Evolutionary conservation across 2,888 invertebrate genomes (phyloP).

Genomic region (Nymphalis polychloros): DNA sequence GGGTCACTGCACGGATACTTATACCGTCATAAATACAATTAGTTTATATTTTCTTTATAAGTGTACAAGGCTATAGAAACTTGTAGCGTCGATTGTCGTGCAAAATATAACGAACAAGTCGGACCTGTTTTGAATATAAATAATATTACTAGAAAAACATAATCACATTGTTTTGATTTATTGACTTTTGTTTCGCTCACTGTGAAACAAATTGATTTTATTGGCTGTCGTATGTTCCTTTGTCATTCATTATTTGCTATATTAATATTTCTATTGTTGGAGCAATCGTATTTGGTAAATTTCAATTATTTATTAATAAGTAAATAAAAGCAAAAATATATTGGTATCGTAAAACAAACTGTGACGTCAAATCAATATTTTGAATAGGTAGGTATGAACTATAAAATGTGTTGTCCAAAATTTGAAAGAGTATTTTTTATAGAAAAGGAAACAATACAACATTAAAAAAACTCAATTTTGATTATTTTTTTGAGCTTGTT

Average conservation of each 20-base stretch:
- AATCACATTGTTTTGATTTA: constrained; percentile 16
- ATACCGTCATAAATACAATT: constrained; percentile 7
- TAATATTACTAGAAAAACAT: constrained; percentile 2
- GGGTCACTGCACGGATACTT: constrained; percentile 34
- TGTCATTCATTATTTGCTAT: not conserved
- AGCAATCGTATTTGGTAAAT: too few species aligned
- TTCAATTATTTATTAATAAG: too few species aligned
- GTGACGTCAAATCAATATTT: too few species aligned
- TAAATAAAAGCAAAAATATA: too few species aligned
- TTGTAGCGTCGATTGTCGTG: constrained; percentile 1
- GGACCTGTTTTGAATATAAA: constrained; percentile 30
- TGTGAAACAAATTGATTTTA: constrained; percentile 4
- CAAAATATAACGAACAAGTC: constrained; percentile 22
- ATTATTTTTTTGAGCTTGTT: too few species aligned
- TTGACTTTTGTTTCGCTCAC: not conserved
- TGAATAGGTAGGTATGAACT: too few species aligned
- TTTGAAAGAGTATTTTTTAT: too few species aligned
- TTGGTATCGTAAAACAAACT: too few species aligned
- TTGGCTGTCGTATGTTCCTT: constrained; percentile 1
- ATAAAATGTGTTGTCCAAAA: too few species aligned
- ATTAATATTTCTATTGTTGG: not conserved
- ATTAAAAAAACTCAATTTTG: too few species aligned
- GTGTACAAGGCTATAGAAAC: constrained; percentile 22
- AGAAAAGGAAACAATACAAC: too few species aligned
- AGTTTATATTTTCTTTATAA: constrained; percentile 8